Percentiles rank a stretch among this genome's conserved stretches.
Evolutionary conservation across 2,888 invertebrate genomes (phyloP).

Genomic region (Pseudococcus viburni): DNA sequence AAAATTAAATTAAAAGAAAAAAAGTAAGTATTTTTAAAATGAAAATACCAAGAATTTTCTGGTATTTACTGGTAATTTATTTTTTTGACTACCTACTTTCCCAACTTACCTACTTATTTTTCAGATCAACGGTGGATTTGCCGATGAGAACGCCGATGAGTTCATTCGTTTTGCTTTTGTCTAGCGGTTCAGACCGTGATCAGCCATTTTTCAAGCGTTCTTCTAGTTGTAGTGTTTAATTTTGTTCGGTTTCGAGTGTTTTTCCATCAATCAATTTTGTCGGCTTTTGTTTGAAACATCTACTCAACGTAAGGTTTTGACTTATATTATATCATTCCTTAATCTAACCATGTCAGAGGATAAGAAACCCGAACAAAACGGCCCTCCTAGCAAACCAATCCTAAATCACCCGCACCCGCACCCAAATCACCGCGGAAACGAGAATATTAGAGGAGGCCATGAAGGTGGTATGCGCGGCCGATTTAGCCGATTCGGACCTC

Average conservation of each 20-base stretch:
- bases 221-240: too few species aligned
- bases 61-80: not conserved
- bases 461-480: constrained; percentile 70
- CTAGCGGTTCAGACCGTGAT: not conserved
- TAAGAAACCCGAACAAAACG: constrained; percentile 54
- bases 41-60: not conserved
- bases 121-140: not conserved
- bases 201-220: not conserved
- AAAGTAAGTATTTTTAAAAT: too few species aligned
- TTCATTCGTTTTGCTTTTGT: not conserved
- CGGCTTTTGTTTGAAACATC: not conserved
- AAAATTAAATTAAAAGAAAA: too few species aligned
- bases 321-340: not conserved
- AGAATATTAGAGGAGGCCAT: constrained; percentile 68
- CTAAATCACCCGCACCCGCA: constrained; percentile 20
- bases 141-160: not conserved
- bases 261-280: not conserved
- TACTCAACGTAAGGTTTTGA: not conserved
- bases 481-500: constrained; percentile 46
- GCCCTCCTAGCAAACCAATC: constrained; percentile 23
- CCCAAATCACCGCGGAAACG: constrained; percentile 52
- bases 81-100: not conserved
- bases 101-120: not conserved
- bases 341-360: constrained; percentile 28
- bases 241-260: too few species aligned